Evolutionary conservation across 2,797 vertebrate species (phyloP).

Genomic region (Pseudotriccus pelzelni): DNA sequence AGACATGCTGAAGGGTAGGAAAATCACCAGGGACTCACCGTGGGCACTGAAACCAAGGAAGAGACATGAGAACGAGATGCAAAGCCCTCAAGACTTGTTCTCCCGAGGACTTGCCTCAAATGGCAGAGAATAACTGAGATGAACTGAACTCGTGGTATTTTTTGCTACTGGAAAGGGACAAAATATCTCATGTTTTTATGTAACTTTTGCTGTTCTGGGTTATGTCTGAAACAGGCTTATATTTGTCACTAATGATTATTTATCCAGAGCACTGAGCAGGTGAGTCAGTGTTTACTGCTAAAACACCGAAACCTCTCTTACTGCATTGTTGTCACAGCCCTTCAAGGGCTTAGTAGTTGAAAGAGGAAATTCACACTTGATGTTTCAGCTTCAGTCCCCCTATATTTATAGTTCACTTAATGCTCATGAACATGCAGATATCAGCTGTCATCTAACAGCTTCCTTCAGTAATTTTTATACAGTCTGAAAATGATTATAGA

Average conservation of each 20-base stretch:
- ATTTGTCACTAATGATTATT: slow-evolving; percentile 1
- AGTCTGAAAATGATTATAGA: background rate
- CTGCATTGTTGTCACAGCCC: background rate
- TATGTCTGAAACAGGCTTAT: background rate
- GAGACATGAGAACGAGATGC: background rate
- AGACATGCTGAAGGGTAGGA: background rate
- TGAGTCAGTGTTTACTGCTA: slow-evolving; percentile 14
- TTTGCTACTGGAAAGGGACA: background rate
- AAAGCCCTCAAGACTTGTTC: background rate
- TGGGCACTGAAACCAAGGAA: background rate
- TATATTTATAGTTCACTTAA: background rate
- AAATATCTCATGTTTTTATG: background rate
- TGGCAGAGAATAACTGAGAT: background rate
- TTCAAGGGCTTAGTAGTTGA: background rate
- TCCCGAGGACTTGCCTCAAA: background rate
- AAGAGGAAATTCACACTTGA: background rate
- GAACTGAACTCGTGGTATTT: background rate
- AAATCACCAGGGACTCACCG: background rate
- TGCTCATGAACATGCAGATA: background rate
- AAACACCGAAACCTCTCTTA: background rate
- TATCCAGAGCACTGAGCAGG: background rate
- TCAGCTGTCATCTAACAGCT: slow-evolving; percentile 7
- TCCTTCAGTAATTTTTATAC: background rate
- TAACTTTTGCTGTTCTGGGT: background rate
- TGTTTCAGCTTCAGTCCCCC: background rate